phyloP scores from a whole-genome alignment of 2,797 vertebrate genomes.

The Halcyon badia region DNA sequence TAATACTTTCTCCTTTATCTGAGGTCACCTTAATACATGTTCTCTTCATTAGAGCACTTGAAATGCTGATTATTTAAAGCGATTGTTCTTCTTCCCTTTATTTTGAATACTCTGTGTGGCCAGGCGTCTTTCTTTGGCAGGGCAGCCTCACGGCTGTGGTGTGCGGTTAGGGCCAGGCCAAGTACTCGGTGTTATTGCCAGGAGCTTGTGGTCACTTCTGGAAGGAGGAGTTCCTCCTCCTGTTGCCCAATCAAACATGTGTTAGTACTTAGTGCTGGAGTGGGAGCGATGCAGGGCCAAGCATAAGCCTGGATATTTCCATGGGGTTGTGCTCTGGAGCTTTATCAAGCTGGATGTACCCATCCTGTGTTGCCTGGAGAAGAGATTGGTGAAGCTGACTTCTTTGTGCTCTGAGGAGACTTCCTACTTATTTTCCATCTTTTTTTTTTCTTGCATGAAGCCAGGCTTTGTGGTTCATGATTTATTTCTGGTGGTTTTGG shows the following conservation, averaged over 20 bases:
- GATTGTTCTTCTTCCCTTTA: not conserved
- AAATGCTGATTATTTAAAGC: not conserved
- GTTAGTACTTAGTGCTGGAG: not conserved
- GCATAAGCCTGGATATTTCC: not conserved
- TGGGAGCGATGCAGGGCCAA: not conserved
- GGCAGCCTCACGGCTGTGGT: not conserved
- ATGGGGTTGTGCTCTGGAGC: not conserved
- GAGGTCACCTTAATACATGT: not conserved
- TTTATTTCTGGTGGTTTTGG: not conserved
- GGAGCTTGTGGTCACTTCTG: conserved; percentile 63
- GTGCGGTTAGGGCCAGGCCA: conserved; percentile 31
- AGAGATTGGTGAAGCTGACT: not conserved
- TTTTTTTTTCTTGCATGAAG: not conserved
- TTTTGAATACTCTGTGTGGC: not conserved
- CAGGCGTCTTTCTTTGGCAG: conserved; percentile 43
- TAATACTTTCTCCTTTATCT: not conserved
- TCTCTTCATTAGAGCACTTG: not conserved
- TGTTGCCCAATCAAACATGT: conserved; percentile 50
- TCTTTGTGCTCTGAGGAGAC: not conserved
- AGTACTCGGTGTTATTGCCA: conserved; percentile 63
- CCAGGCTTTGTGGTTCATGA: not conserved
- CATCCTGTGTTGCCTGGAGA: not conserved
- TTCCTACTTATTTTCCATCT: not conserved
- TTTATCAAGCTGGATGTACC: not conserved
- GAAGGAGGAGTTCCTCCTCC: conserved; percentile 49